phyloP scores from a whole-genome alignment of 2,797 vertebrate species.

The Cuniculus paca region DNA sequence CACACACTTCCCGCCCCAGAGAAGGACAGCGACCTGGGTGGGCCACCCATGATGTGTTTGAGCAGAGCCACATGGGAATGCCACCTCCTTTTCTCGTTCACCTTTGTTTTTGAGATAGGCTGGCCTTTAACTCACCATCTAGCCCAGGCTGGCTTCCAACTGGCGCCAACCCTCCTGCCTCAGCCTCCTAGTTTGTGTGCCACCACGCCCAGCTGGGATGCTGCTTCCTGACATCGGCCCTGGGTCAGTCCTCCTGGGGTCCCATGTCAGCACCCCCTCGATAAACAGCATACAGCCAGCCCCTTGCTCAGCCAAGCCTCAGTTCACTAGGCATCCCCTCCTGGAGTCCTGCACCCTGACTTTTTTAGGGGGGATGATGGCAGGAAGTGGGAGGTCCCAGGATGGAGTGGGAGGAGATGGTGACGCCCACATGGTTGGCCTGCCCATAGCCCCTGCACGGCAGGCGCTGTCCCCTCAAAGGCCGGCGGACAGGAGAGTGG shows the following conservation, averaged over 20 bases:
- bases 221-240: not conserved
- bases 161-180: no score
- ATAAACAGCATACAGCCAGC: not conserved
- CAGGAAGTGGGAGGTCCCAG: no score
- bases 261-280: no score
- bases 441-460: slow-evolving; percentile 50
- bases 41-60: not conserved
- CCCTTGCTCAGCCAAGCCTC: not conserved
- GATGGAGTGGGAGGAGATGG: no score
- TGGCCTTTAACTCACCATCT: no score
- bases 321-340: not conserved
- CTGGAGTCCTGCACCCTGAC: not conserved
- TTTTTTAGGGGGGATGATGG: not conserved
- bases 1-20: not conserved
- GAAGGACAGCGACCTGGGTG: not conserved
- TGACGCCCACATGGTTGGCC: no score
- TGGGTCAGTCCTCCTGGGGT: no score
- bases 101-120: no score
- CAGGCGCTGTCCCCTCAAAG: slow-evolving; percentile 91
- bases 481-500: slow-evolving; percentile 98
- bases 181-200: no score
- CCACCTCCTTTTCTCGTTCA: no score
- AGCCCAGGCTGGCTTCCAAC: no score
- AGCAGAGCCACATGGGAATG: not conserved
- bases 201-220: no score